A percentile compares a stretch with the other conserved stretches of the same genome.
Evolutionary conservation across 2,888 invertebrate genomes (phyloP).

Genomic region (Buathra laborator): DNA sequence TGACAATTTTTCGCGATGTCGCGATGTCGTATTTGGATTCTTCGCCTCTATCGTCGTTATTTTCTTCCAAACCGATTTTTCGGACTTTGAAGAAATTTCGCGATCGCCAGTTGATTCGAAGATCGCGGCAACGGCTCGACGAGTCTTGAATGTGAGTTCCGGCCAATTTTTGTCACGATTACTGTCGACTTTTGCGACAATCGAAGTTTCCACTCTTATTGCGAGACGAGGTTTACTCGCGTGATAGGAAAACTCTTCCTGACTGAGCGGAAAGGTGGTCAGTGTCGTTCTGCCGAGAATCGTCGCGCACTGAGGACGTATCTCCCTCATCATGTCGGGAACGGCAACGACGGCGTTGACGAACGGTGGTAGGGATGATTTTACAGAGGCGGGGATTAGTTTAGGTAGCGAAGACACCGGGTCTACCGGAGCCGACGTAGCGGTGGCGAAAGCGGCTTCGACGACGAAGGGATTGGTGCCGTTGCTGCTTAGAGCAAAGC

Average conservation of each 20-base stretch:
- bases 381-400: conserved; percentile 41
- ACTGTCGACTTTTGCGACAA: not conserved
- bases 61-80: conserved; percentile 19
- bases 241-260: conserved; percentile 58
- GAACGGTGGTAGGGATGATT: conserved; percentile 31
- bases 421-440: conserved; percentile 14
- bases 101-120: not conserved
- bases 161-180: conserved; percentile 33
- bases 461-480: conserved; percentile 2
- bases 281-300: conserved; percentile 19
- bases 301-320: conserved; percentile 40
- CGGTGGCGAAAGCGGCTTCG: conserved; percentile 1
- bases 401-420: conserved; percentile 20
- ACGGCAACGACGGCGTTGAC: conserved; percentile 63
- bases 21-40: too few relatives aligned
- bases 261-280: conserved; percentile 32
- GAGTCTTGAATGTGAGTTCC: conserved; percentile 8
- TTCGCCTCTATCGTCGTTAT: not conserved
- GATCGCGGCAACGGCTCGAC: not conserved
- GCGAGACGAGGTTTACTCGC: conserved; percentile 19
- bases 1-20: too few relatives aligned
- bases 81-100: not conserved
- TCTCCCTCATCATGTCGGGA: conserved; percentile 59
- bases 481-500: conserved; percentile 45
- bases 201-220: not conserved